These are phyloP conservation scores for Diplogasteroides magnus DNA, from an alignment of 1,140 invertebrate genomes.

Conservation along the genomic window DNA sequence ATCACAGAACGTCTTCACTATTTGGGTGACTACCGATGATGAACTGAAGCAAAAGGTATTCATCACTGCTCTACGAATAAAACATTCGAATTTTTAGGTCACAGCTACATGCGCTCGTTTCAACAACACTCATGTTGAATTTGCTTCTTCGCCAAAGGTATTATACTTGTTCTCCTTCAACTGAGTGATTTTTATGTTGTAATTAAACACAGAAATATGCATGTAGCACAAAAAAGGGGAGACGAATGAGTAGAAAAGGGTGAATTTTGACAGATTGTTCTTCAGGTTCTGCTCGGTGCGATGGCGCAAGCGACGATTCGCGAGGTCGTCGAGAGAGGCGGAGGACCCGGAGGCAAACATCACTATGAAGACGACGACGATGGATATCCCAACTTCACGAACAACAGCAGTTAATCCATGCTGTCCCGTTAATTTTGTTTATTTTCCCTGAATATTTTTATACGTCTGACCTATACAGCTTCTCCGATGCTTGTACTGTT, in stretches of 20 bases:
- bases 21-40: conserved; percentile 50
- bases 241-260: neutral
- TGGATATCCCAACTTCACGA: too few relatives aligned
- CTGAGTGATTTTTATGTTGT: too few relatives aligned
- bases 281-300: conserved; percentile 44
- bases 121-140: conserved; percentile 44
- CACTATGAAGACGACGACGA: too few relatives aligned
- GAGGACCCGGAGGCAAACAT: too few relatives aligned
- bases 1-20: conserved; percentile 42
- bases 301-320: conserved; percentile 47
- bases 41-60: conserved; percentile 27
- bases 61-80: neutral
- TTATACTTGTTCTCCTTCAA: too few relatives aligned
- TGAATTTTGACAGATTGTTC: too few relatives aligned
- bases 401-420: too few relatives aligned
- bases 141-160: conserved; percentile 49
- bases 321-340: conserved; percentile 13
- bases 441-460: too few relatives aligned
- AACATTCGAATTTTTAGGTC: conserved; percentile 36
- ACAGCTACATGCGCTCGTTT: conserved; percentile 36
- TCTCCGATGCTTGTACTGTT: too few relatives aligned
- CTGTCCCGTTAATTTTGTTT: too few relatives aligned
- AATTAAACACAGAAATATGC: too few relatives aligned
- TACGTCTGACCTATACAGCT: too few relatives aligned
- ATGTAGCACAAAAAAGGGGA: neutral